A percentile compares a stretch with the other conserved stretches of the same genome.
Conservation (phyloP, 1,140 invertebrate species). For the Potamilus streckersoni region DNA sequence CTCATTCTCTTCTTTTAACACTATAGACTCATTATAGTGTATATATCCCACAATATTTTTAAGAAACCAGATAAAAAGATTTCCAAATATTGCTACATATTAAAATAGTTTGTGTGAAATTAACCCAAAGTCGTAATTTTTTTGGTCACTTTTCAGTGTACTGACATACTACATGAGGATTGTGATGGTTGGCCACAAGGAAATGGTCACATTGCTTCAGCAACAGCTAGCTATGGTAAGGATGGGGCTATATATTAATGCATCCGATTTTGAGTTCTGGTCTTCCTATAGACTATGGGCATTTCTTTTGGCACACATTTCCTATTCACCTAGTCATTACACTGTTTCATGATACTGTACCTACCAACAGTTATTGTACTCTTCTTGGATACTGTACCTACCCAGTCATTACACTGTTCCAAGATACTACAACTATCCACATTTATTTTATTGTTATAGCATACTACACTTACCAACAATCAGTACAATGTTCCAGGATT, state of each 20-base stretch:
- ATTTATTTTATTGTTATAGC: too few species aligned
- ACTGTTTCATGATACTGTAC: too few species aligned
- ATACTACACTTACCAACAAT: too few species aligned
- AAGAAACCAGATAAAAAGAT: background rate
- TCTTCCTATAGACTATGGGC: too few species aligned
- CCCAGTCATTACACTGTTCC: too few species aligned
- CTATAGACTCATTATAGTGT: too few species aligned
- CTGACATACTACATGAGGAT: constrained; percentile 47
- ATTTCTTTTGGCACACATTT: too few species aligned
- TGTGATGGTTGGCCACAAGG: constrained; percentile 48
- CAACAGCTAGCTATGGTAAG: constrained; percentile 49
- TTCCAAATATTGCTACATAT: background rate
- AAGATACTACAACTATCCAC: too few species aligned
- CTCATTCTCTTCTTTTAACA: too few species aligned
- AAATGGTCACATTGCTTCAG: constrained; percentile 48
- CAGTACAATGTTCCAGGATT: too few species aligned
- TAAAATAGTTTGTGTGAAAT: background rate
- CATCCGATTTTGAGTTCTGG: background rate
- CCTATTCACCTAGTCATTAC: background rate
- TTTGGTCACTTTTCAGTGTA: constrained; percentile 40
- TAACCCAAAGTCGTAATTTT: background rate
- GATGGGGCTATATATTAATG: constrained; percentile 4
- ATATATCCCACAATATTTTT: too few species aligned
- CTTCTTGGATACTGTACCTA: background rate
- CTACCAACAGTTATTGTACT: background rate